A percentile compares a stretch with the other conserved stretches of the same genome.
Conservation (phyloP, 1,140 invertebrate species). For the Leptoteleia sp. region DNA sequence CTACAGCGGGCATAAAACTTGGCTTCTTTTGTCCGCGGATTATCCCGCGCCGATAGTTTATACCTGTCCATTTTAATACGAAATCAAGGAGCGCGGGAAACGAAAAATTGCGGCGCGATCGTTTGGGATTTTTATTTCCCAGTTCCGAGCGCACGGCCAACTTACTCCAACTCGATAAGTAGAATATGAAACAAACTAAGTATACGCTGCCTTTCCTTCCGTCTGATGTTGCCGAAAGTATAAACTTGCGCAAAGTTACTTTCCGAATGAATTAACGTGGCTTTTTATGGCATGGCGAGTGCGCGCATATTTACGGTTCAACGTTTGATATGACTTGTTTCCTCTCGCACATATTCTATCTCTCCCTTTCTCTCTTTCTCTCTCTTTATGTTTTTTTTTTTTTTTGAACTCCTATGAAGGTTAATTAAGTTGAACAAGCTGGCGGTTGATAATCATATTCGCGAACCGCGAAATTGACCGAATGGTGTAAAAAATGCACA, state of each 20-base stretch:
- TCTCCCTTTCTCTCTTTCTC: no score
- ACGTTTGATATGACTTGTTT: no score
- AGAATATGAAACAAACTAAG: conserved; percentile 29
- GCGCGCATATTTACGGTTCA: not conserved
- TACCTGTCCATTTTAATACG: conserved; percentile 41
- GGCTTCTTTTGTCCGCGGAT: conserved; percentile 35
- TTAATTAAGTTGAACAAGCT: not conserved
- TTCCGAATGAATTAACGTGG: conserved; percentile 9
- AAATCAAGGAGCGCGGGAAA: conserved; percentile 14
- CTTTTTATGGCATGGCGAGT: not conserved
- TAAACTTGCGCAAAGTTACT: conserved; percentile 10
- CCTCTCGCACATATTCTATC: no score
- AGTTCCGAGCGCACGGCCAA: not conserved
- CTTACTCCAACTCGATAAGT: conserved; percentile 40
- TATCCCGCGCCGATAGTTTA: conserved; percentile 43
- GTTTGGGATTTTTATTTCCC: conserved; percentile 24
- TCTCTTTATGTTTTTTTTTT: no score
- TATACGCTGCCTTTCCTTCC: not conserved
- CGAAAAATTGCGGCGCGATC: conserved; percentile 31
- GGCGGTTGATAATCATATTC: not conserved
- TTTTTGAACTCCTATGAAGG: no score
- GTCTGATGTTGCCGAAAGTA: not conserved
- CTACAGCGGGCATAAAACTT: conserved; percentile 43
- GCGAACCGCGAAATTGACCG: not conserved
- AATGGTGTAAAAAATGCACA: not conserved